Evolutionary conservation across 2,113 vertebrate genomes (phyloP), one percentile per base, ranked within the genome.

Genomic region (Tachuris rubrigastra): DNA sequence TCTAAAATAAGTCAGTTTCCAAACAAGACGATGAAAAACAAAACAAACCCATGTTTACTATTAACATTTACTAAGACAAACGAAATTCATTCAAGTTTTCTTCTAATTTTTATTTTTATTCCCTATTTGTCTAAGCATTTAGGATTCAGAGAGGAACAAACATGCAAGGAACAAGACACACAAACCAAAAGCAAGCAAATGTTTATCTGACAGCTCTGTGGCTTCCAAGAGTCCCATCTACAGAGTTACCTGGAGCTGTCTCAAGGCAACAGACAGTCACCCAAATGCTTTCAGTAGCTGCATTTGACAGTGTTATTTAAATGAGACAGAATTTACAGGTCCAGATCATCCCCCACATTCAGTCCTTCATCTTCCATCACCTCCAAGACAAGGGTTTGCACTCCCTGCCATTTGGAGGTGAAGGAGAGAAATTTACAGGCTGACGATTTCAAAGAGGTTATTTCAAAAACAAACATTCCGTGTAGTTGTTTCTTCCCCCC

Each of bases 381-480:
- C 49, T 73, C 68, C 56, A 89, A 27, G n/a, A 35, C 46, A 44
- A 33, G 31, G 33, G 21, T 27, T 39, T 27, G n/a, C 0, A 0
- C 2, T 53, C 68, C 50, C 88, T 6, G 23, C 65, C 80, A 56
- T 55, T 62, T 2, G 3, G 35, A 28, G n/a, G 10, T 3, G 14
- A 72, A 76, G 62, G 58, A 71, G 55, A 56, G 39, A 74, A 60
- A 80, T 14, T 66, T 27, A 84, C 9, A 15, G 76, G 17, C 0
- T 42, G n/a, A 1, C 15, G 4, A 49, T 86, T 86, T 63, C 58
- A 63, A 74, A 86, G 55, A 33, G 16, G 12, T 63, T 90, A 5
- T 60, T 95, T 89, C 75, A 55, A 85, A 93, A 91, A 89, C 59
- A 93, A 92, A 75, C 59, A 27, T 47, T 52, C 53, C 18, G 20